Base-by-base conservation (phyloP, 2,888 invertebrate species). In the Disparrhopalites patrizii region DNA sequence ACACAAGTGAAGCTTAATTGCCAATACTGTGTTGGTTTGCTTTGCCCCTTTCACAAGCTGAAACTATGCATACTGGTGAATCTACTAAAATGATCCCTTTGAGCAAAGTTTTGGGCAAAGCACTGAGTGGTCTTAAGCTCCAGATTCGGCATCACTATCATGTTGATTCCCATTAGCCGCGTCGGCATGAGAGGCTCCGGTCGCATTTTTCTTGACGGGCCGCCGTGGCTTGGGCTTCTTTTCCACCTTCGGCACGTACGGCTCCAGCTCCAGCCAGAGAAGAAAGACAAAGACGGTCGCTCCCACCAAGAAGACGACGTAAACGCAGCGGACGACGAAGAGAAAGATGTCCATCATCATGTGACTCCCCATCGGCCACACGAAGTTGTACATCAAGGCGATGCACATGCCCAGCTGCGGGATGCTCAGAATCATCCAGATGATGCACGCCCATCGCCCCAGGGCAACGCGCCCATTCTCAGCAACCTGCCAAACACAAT, bases 361-460 rank as follows among this genome's bases (percentile, higher is more conserved):
- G 43, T 43, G 43, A 5, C 5, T 43, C 5, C 43, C 43, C 43
- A 43, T 43, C 4, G 43, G 43, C 8, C n/a, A 43, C 43, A 43
- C 43, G 20, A 43, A 43, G 20, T 43, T 43, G n/a, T 43, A 43
- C 8, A 5, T n/a, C 5, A 43, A 20, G 5, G n/a, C 43, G 4
- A 43, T 15, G 20, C 43, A 43, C 8, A 43, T 4, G 8, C 8
- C 43, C 7, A 43, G 43, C 20, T 43, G 43, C 5, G 43, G 43
- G n/a, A 43, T 43, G 43, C 43, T 43, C 43, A 43, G 7, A 20
- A 43, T 43, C n/a, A 43, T 18, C 43, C 43, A 43, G n/a, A 43
- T 5, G 5, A 43, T n/a, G n/a, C 43, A 43, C 15, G 43, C n/a
- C 43, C 43, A 43, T 43, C 43, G 7, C 20, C 43, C 43, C 43